A percentile compares a stretch with the other conserved stretches of the same genome.
Evolutionary conservation across 2,113 vertebrate species (phyloP).

Genomic region (Phaethornis superciliosus): DNA sequence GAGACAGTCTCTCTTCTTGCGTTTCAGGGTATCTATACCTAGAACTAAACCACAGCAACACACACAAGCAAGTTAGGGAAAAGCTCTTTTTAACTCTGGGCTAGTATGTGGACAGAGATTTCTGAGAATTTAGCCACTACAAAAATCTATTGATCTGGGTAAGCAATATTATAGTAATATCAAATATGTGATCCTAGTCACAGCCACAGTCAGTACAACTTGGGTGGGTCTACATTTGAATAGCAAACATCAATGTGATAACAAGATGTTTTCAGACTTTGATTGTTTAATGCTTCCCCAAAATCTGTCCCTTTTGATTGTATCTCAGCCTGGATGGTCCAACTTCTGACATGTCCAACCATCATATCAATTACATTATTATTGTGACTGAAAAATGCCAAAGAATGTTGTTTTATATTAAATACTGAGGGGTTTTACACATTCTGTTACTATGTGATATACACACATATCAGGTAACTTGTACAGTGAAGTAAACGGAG

Average conservation of each 20-base stretch:
- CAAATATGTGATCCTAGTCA: neutral
- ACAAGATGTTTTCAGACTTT: neutral
- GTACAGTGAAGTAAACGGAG: neutral
- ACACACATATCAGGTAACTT: neutral
- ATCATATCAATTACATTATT: neutral
- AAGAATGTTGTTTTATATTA: neutral
- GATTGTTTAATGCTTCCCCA: neutral
- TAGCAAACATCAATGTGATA: neutral
- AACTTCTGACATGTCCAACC: neutral
- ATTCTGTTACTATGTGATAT: neutral
- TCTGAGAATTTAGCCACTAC: neutral
- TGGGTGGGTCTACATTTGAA: neutral
- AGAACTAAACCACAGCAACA: neutral
- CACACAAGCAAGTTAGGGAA: neutral
- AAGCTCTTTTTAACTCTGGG: neutral
- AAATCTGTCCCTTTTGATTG: neutral
- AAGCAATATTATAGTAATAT: neutral
- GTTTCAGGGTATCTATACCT: neutral
- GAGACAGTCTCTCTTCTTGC: neutral
- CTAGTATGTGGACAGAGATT: neutral
- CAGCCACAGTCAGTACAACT: neutral
- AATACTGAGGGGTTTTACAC: neutral
- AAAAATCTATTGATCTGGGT: neutral
- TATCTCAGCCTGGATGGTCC: neutral
- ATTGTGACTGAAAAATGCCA: accelerated